A percentile compares a stretch with the other conserved stretches of the same genome.
Conservation (phyloP, 2,888 invertebrate genomes). For the Cantharis lateralis region DNA sequence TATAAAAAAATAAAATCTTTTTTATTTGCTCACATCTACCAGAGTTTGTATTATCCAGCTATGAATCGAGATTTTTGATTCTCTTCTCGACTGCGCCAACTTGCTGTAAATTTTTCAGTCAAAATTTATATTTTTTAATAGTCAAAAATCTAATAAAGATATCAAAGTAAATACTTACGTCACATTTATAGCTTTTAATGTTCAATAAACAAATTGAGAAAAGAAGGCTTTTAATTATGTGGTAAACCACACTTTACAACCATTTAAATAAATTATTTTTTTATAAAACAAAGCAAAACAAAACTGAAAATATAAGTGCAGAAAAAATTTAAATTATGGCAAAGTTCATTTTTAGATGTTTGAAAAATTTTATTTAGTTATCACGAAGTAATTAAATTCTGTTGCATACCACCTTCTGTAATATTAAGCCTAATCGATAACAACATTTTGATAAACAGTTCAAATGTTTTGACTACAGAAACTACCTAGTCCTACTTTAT, state of each 20-base stretch:
- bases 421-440: too few species aligned
- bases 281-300: background rate
- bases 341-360: too few species aligned
- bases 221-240: constrained; percentile 15
- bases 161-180: background rate
- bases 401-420: too few species aligned
- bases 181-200: background rate
- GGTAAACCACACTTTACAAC: constrained; percentile 17
- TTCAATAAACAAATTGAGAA: constrained; percentile 8
- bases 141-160: background rate
- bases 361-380: too few species aligned
- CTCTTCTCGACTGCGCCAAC: background rate
- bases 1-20: background rate
- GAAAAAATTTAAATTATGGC: background rate
- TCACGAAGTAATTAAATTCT: too few species aligned
- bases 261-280: constrained; percentile 11
- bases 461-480: too few species aligned
- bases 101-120: background rate
- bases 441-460: too few species aligned
- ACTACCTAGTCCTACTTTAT: too few species aligned
- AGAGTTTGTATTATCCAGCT: background rate
- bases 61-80: background rate
- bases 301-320: background rate
- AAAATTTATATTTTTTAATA: background rate
- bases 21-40: background rate